A percentile compares a stretch with the other conserved stretches of the same genome.
Conservation (phyloP, 1,140 invertebrate genomes). For the Chironomus tepperi region DNA sequence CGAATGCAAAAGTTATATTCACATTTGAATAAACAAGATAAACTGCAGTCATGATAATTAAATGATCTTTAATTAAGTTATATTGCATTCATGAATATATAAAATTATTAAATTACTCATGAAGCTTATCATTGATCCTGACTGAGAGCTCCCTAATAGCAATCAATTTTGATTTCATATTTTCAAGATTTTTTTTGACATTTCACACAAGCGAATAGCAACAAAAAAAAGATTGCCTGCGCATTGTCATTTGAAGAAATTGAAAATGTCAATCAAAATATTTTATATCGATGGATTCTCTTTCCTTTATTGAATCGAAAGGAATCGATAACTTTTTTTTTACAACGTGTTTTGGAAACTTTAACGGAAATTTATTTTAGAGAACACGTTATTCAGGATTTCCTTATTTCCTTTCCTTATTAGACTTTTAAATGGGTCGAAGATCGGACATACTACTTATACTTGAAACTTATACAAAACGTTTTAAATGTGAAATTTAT, state of each 20-base stretch:
- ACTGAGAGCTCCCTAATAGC: too few relatives aligned
- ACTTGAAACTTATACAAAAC: too few relatives aligned
- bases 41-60: too few relatives aligned
- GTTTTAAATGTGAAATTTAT: constrained; percentile 17
- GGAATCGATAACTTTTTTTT: background rate
- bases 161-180: too few relatives aligned
- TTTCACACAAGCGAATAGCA: background rate
- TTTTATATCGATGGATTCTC: background rate
- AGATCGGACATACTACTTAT: too few relatives aligned
- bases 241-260: background rate
- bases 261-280: constrained; percentile 21
- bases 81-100: too few relatives aligned
- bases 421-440: background rate
- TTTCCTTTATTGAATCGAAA: background rate
- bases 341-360: background rate
- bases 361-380: constrained; percentile 3
- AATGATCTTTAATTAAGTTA: too few relatives aligned
- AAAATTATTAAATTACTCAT: too few relatives aligned
- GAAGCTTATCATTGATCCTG: too few relatives aligned
- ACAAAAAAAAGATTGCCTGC: background rate
- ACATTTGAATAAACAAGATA: too few relatives aligned
- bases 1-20: too few relatives aligned
- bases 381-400: background rate
- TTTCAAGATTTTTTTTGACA: background rate
- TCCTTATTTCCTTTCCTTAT: background rate